Conservation (phyloP, 2,888 invertebrate species). For the Machimus rusticus region DNA sequence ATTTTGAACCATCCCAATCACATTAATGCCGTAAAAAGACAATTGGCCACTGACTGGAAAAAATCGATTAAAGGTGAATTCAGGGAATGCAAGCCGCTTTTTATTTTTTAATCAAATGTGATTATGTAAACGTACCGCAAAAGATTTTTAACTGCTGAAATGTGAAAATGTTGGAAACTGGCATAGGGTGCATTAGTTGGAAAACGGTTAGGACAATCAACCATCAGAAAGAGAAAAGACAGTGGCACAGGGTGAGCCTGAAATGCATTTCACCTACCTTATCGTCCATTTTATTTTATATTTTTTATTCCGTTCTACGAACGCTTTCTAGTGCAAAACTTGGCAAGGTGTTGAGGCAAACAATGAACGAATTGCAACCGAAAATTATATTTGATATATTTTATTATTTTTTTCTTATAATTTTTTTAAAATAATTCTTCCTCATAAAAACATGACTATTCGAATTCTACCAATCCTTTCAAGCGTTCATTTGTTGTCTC, state of each 20-base stretch:
- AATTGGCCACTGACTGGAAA: neutral
- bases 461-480: neutral
- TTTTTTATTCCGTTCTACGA: neutral
- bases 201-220: neutral
- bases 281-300: neutral
- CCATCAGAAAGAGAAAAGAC: neutral
- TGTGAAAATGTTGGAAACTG: neutral
- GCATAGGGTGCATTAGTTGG: neutral
- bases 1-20: neutral
- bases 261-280: conserved; percentile 10
- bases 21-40: neutral
- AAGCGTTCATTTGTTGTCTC: neutral
- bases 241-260: neutral
- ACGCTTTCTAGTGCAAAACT: neutral
- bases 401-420: neutral
- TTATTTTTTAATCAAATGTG: neutral
- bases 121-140: neutral
- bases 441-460: neutral
- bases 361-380: neutral
- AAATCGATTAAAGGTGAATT: neutral
- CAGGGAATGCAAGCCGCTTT: neutral
- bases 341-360: neutral
- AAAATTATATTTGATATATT: neutral
- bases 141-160: neutral
- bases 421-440: neutral